phyloP scores from a whole-genome alignment of 92 coral and sea anemone species.

The Epizoanthus stellaris region DNA sequence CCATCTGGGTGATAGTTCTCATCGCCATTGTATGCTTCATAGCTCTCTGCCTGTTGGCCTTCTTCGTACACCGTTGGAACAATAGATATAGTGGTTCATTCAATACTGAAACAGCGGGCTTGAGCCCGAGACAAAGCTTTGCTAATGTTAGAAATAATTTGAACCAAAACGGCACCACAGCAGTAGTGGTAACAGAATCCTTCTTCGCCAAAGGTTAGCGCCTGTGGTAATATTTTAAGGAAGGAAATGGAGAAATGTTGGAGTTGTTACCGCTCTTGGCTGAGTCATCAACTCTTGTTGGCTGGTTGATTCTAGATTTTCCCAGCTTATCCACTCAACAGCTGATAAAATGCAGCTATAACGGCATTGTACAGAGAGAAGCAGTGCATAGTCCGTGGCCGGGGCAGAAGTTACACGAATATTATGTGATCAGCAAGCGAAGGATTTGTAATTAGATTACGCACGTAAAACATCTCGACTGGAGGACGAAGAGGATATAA shows the following conservation, averaged over 20 bases:
- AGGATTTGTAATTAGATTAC: not conserved
- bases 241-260: not conserved
- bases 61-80: slow-evolving; percentile 29
- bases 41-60: slow-evolving; percentile 3
- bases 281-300: not conserved
- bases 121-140: slow-evolving; percentile 18
- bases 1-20: slow-evolving; percentile 34
- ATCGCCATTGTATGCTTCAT: slow-evolving; percentile 18
- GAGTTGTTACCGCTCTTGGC: not conserved
- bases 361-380: not conserved
- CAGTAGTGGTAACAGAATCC: not conserved
- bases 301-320: not conserved
- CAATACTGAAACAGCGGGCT: slow-evolving; percentile 3
- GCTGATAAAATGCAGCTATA: too few relatives aligned
- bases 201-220: slow-evolving; percentile 12
- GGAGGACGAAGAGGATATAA: not conserved
- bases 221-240: not conserved
- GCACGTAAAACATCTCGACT: not conserved
- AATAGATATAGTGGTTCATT: slow-evolving; percentile 40
- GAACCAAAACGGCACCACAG: not conserved
- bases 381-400: not conserved
- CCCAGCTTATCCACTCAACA: not conserved
- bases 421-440: not conserved
- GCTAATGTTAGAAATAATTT: slow-evolving; percentile 8
- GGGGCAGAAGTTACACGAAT: not conserved